Conservation (phyloP, 2,888 invertebrate species). For the Xylophagus ater region DNA sequence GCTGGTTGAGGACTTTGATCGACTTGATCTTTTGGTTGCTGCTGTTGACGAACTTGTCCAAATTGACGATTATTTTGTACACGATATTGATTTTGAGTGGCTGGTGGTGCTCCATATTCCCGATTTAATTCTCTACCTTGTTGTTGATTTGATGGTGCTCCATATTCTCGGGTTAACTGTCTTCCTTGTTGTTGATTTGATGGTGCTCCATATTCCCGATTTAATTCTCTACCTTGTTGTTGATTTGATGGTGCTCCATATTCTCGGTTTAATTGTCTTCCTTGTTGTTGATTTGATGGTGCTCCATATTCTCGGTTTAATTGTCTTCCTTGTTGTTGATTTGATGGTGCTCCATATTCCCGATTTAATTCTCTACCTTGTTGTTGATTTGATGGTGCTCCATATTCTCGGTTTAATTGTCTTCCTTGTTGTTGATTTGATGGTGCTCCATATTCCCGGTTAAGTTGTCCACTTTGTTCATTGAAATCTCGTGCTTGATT, state of each 20-base stretch:
- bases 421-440: neutral
- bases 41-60: slow-evolving; percentile 6
- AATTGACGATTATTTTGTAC: slow-evolving; percentile 7
- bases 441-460: no score
- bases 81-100: neutral
- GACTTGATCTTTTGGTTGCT: slow-evolving; percentile 2
- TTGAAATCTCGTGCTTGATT: slow-evolving; percentile 9
- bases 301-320: neutral
- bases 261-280: slow-evolving; percentile 5
- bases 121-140: slow-evolving; percentile 6
- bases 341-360: no score
- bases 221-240: neutral
- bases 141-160: slow-evolving; percentile 3
- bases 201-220: no score
- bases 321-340: slow-evolving; percentile 6
- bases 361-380: slow-evolving; percentile 6
- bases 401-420: slow-evolving; percentile 3
- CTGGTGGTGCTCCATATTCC: slow-evolving; percentile 11
- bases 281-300: neutral
- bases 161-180: slow-evolving; percentile 13
- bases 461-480: no score
- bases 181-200: slow-evolving; percentile 10
- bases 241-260: neutral
- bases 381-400: no score
- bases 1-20: slow-evolving; percentile 1